phyloP scores from a whole-genome alignment of 2,113 vertebrate genomes.

The Bos taurus region DNA sequence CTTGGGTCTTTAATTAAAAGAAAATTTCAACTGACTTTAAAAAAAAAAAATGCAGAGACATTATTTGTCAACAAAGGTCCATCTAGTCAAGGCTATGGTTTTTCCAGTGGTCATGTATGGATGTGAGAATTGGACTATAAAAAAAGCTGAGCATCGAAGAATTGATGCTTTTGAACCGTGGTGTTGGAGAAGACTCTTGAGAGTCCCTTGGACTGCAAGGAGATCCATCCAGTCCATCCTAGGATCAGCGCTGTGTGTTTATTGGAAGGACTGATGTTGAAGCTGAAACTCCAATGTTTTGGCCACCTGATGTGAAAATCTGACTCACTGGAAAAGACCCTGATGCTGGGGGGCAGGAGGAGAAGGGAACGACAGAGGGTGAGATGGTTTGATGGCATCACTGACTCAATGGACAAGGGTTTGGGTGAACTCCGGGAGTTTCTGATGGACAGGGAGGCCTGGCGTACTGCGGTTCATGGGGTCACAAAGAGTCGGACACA shows the following conservation, averaged over 20 bases:
- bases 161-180: neutral
- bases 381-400: neutral
- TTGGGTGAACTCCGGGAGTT: fast-evolving
- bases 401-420: fast-evolving
- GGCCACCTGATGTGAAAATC: neutral
- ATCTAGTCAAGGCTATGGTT: neutral
- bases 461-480: fast-evolving
- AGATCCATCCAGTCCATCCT: neutral
- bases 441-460: neutral
- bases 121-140: neutral
- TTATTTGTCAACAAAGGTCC: neutral
- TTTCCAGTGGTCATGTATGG: neutral
- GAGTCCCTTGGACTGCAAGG: neutral
- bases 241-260: neutral
- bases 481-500: neutral
- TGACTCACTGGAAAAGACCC: neutral
- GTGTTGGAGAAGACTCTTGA: neutral
- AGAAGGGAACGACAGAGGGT: neutral
- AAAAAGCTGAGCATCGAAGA: fast-evolving
- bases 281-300: neutral
- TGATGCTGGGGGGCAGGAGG: neutral
- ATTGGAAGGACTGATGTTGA: neutral
- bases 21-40: too few species aligned
- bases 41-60: neutral
- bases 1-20: too few species aligned